phyloP scores from a whole-genome alignment of 2,888 invertebrate genomes.

The Fissipunctia ypsillon region DNA sequence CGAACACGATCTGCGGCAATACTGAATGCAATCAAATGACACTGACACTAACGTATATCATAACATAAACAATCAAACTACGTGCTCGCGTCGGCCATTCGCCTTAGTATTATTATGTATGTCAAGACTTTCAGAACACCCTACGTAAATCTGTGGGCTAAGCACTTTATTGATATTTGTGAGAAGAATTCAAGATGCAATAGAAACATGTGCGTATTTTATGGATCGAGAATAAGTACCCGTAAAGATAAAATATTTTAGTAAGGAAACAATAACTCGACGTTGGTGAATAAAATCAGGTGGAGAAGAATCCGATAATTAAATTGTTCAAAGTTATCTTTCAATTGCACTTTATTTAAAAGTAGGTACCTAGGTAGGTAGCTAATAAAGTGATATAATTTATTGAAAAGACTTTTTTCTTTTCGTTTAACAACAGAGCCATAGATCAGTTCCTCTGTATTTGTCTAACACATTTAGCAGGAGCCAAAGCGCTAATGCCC shows the following conservation, averaged over 20 bases:
- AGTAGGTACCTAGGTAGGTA: not conserved
- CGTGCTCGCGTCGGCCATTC: too few species aligned
- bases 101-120: too few species aligned
- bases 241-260: not conserved
- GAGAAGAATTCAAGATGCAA: constrained; percentile 5
- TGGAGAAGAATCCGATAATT: not conserved
- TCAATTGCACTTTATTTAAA: not conserved
- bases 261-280: not conserved
- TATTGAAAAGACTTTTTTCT: not conserved
- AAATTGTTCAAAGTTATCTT: not conserved
- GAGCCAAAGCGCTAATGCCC: constrained; percentile 16
- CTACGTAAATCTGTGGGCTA: constrained; percentile 3
- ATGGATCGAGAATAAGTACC: constrained; percentile 3
- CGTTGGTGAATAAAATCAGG: not conserved
- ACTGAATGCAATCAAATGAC: too few species aligned
- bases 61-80: too few species aligned
- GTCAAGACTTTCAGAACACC: too few species aligned
- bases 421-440: not conserved
- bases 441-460: not conserved
- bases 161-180: constrained; percentile 15
- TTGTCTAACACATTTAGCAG: constrained; percentile 19
- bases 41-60: too few species aligned
- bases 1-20: too few species aligned
- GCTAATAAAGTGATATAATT: not conserved
- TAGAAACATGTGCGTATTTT: constrained; percentile 12